phyloP scores from a whole-genome alignment of 2,113 vertebrate species.

The Bos indicus region DNA sequence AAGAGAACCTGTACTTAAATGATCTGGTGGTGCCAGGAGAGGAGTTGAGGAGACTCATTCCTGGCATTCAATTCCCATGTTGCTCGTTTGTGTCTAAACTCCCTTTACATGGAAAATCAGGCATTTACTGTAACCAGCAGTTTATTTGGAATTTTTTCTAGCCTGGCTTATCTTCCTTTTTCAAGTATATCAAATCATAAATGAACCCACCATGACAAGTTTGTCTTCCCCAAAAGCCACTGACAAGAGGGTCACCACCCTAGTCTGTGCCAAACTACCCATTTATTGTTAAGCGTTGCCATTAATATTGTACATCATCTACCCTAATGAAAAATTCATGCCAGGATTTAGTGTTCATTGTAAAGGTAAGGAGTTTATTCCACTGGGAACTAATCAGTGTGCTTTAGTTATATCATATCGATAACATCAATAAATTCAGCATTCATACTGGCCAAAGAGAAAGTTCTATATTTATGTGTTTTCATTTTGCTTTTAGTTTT shows the following conservation, averaged over 20 bases:
- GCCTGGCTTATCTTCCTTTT: neutral
- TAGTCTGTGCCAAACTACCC: neutral
- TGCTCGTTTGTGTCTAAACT: neutral
- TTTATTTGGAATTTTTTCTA: neutral
- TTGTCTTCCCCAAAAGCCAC: neutral
- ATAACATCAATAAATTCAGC: slow-evolving; percentile 32
- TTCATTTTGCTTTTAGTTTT: neutral
- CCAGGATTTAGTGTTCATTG: neutral
- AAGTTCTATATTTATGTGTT: neutral
- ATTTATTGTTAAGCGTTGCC: neutral
- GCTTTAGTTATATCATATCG: neutral
- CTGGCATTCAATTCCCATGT: neutral
- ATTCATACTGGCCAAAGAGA: neutral
- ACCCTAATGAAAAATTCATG: slow-evolving; percentile 24
- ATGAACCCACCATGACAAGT: neutral
- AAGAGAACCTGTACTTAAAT: neutral
- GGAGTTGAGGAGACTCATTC: neutral
- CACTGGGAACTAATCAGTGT: neutral
- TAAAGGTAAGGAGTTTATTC: neutral
- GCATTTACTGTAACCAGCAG: neutral
- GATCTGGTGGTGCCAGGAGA: neutral
- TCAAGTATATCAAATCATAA: neutral
- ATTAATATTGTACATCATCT: neutral
- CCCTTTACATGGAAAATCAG: neutral
- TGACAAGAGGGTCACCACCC: neutral